A percentile compares a stretch with the other conserved stretches of the same genome.
Conservation (phyloP, 2,797 vertebrate genomes). For the Megaceryle alcyon region DNA sequence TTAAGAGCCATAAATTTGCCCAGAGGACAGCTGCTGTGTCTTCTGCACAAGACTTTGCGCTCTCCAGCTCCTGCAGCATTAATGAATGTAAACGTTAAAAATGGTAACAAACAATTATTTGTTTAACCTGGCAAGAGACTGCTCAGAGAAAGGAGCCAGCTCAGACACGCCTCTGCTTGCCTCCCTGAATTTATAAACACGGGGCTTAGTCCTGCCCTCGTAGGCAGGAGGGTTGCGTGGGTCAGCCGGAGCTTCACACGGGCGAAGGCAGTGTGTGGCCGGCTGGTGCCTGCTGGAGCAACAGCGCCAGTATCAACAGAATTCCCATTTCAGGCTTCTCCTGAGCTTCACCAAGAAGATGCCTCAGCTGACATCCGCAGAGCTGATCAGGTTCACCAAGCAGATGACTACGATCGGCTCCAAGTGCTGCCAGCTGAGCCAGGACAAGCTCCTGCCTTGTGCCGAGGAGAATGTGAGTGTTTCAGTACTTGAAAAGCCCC, state of each 20-base stretch:
- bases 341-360: slow-evolving; percentile 59
- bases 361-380: slow-evolving; percentile 38
- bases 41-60: background rate
- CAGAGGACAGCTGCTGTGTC: background rate
- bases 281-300: background rate
- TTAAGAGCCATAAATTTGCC: background rate
- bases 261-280: background rate
- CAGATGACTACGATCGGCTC: background rate
- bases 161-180: background rate
- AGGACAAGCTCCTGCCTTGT: slow-evolving; percentile 40
- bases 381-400: slow-evolving; percentile 37
- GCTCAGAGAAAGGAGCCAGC: background rate
- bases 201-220: background rate
- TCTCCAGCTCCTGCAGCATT: background rate
- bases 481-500: no score
- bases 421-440: slow-evolving; percentile 63
- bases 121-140: background rate
- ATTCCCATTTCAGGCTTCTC: slow-evolving; percentile 48
- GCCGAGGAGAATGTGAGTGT: slow-evolving; percentile 50
- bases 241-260: background rate
- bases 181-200: accelerated
- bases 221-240: accelerated
- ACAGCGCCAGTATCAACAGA: background rate
- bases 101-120: background rate
- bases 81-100: background rate